These are phyloP conservation scores for Ceyx melanurus DNA, from an alignment of 2,113 vertebrate genomes.

Conservation along the genomic window DNA sequence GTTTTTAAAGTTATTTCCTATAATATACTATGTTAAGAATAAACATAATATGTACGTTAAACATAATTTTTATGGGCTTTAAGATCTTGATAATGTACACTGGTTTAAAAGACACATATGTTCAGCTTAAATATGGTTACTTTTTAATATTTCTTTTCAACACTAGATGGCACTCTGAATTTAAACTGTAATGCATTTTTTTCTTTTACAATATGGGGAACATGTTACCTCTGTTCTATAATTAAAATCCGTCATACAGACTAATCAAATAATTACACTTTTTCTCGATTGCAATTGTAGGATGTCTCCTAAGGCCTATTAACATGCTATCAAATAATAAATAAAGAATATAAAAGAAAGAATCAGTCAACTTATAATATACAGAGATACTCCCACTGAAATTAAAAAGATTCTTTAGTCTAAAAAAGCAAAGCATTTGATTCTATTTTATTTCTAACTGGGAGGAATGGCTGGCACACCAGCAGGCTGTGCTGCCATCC, in stretches of 20 bases:
- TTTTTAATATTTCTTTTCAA: neutral
- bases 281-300: neutral
- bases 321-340: conserved; percentile 24
- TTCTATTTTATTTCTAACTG: conserved; percentile 8
- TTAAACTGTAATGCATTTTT: conserved; percentile 29
- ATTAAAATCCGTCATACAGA: conserved; percentile 4
- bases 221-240: conserved; percentile 7
- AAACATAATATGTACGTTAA: neutral
- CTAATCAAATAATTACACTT: conserved; percentile 20
- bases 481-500: too few relatives aligned
- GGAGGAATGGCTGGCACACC: too few relatives aligned
- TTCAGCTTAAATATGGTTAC: neutral
- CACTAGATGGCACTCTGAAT: conserved; percentile 78
- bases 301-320: conserved; percentile 19
- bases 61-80: neutral
- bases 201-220: neutral
- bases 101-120: neutral
- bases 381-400: conserved; percentile 12
- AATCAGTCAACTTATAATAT: neutral
- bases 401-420: neutral
- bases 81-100: neutral
- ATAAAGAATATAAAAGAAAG: conserved; percentile 21
- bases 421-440: neutral
- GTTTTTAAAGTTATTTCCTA: neutral
- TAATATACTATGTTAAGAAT: neutral